A percentile compares a stretch with the other conserved stretches of the same genome.
Conservation (phyloP, 2,797 vertebrate genomes). For the Aphelocoma californica region DNA sequence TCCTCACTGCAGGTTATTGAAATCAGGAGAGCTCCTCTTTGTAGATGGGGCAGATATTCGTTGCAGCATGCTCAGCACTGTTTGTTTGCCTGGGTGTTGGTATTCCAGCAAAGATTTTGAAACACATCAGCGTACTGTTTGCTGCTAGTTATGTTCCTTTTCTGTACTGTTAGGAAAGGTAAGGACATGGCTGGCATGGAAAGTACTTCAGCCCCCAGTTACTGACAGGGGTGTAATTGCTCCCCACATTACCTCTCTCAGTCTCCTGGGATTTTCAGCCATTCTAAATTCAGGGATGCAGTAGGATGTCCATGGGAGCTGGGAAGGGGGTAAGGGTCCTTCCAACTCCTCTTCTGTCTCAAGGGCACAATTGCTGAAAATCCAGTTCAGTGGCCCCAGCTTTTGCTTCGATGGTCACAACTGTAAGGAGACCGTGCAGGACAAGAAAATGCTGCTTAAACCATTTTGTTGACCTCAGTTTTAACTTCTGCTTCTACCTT, state of each 20-base stretch:
- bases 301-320: not conserved
- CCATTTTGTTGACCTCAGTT: not conserved
- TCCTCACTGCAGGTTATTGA: conserved; percentile 41
- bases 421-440: not conserved
- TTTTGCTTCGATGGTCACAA: not conserved
- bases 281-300: not conserved
- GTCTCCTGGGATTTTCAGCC: not conserved
- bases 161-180: not conserved
- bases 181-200: not conserved
- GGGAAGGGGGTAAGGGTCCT: not conserved
- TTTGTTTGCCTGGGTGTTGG: conserved; percentile 47
- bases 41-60: conserved; percentile 18
- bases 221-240: not conserved
- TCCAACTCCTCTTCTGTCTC: not conserved
- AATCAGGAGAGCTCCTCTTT: not conserved
- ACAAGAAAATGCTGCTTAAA: not conserved
- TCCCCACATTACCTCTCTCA: not conserved
- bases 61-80: conserved; percentile 28
- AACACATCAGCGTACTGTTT: not conserved
- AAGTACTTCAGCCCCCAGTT: not conserved
- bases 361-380: not conserved
- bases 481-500: not conserved
- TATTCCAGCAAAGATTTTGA: conserved; percentile 42
- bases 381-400: not conserved
- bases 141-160: not conserved